phyloP scores from a whole-genome alignment of 2,797 vertebrate genomes.

The Zalophus californianus region DNA sequence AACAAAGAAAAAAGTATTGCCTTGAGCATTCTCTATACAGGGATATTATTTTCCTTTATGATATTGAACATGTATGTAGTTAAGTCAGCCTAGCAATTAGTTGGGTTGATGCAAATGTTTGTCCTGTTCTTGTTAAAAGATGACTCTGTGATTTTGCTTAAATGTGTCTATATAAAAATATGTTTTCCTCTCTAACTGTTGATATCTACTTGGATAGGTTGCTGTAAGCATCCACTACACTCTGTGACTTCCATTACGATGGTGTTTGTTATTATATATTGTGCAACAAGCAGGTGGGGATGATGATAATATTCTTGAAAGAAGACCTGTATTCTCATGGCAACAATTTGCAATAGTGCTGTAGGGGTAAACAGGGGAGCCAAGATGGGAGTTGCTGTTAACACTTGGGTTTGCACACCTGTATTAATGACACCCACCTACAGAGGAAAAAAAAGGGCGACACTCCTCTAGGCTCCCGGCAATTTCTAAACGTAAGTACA shows the following conservation, averaged over 20 bases:
- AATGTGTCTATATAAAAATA: constrained; percentile 52
- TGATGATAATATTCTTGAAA: constrained; percentile 61
- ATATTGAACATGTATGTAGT: constrained; percentile 38
- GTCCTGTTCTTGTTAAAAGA: constrained; percentile 56
- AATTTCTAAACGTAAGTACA: not conserved
- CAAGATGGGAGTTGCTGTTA: constrained; percentile 37
- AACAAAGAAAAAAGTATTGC: constrained; percentile 48
- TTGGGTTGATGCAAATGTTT: constrained; percentile 31
- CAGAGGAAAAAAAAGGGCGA: not conserved
- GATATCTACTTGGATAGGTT: constrained; percentile 4
- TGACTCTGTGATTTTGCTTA: constrained; percentile 60
- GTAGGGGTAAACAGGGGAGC: constrained; percentile 58
- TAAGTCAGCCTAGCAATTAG: constrained; percentile 67
- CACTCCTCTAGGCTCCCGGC: not conserved
- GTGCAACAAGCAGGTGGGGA: constrained; percentile 68
- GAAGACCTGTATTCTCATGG: constrained; percentile 36
- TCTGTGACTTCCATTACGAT: constrained; percentile 36
- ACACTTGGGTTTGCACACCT: constrained; percentile 69
- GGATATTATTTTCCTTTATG: constrained; percentile 65
- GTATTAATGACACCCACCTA: constrained; percentile 53
- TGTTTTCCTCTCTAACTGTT: constrained; percentile 64
- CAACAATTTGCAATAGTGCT: constrained; percentile 55
- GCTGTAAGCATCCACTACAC: not conserved
- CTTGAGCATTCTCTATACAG: constrained; percentile 51
- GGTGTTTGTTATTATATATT: constrained; percentile 55